Evolutionary conservation across 2,113 vertebrate genomes (phyloP), one percentile per base, ranked within the genome.

Genomic region (Solea solea): DNA sequence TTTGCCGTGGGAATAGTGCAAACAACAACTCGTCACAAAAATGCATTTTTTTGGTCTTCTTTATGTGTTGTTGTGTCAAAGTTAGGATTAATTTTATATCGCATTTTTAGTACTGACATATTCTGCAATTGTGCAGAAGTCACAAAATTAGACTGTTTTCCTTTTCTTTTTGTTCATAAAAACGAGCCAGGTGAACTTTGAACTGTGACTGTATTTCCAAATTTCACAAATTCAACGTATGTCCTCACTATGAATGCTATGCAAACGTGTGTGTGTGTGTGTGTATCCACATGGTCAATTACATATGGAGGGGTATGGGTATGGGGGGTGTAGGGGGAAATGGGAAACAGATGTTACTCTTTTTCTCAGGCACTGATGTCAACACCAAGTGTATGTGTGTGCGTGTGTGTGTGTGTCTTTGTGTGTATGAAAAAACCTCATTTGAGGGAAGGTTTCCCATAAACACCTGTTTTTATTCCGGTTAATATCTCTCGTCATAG

Each of bases 401-500:
- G 41, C 66, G 5, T 64, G 46, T 66, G 41, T 69, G 5, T 64
- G 65, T 45, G n/a, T 44, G 14, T 50, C 9, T 45, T 51, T 59
- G 46, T 48, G 66, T 40, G 39, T 10, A 10, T 52, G 39, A 52
- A 71, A 21, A 73, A 72, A 72, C 55, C 68, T 74, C 48, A 72
- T 78, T 74, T 28, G 56, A 72, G 72, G 39, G 63, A 72, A 56
- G 63, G 69, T 50, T 90, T 89, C 86, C 90, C 83, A 85, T 85
- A 90, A 91, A 87, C 89, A 90, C 88, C 89, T 90, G 89, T 85
- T 88, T 88, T 84, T 76, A 76, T 88, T 88, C 79, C 81, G 60
- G 82, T 83, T 80, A 91, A 89, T 83, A 58, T 78, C 64, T 69
- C 64, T 80, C 72, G 72, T 87, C 86, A 82, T 66, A 64, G 75